Percentiles rank a stretch among this genome's conserved stretches.
phyloP scores from a whole-genome alignment of 2,113 vertebrate genomes.

The Antechinus flavipes region DNA sequence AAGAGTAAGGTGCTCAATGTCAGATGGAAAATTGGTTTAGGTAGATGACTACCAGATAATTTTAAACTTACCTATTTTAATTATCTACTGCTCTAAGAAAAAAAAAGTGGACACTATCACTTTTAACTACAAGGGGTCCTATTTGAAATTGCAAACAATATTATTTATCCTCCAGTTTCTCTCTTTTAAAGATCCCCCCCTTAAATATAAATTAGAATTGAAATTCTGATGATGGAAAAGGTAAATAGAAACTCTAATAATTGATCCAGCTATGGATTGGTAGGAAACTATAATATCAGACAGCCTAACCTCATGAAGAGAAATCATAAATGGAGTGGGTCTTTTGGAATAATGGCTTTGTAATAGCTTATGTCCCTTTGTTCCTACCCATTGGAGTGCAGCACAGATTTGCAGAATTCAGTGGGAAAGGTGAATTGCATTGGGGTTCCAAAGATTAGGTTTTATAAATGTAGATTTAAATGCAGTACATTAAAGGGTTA shows the following conservation, averaged over 20 bases:
- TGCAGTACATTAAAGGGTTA: not conserved
- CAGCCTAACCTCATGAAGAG: not conserved
- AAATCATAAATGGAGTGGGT: not conserved
- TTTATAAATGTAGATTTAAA: not conserved
- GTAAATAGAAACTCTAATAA: not conserved
- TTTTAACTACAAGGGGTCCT: not conserved
- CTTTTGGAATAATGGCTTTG: not conserved
- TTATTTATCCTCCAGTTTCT: not conserved
- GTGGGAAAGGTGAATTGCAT: not conserved
- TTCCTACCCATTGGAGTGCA: rapidly evolving
- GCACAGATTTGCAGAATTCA: not conserved
- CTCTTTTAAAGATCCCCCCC: not conserved
- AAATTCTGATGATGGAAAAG: not conserved
- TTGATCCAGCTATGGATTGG: not conserved
- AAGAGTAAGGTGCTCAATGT: not conserved
- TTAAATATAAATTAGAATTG: not conserved
- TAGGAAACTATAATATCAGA: not conserved
- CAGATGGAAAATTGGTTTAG: not conserved
- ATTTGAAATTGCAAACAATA: not conserved
- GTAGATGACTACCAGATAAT: not conserved
- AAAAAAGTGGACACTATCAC: not conserved
- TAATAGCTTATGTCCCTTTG: not conserved
- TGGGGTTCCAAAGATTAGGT: not conserved
- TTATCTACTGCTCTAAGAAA: not conserved
- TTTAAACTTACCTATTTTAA: not conserved